These are phyloP conservation scores for Mastacembelus armatus DNA, from an alignment of 2,797 vertebrate genomes.

Conservation along the genomic window DNA sequence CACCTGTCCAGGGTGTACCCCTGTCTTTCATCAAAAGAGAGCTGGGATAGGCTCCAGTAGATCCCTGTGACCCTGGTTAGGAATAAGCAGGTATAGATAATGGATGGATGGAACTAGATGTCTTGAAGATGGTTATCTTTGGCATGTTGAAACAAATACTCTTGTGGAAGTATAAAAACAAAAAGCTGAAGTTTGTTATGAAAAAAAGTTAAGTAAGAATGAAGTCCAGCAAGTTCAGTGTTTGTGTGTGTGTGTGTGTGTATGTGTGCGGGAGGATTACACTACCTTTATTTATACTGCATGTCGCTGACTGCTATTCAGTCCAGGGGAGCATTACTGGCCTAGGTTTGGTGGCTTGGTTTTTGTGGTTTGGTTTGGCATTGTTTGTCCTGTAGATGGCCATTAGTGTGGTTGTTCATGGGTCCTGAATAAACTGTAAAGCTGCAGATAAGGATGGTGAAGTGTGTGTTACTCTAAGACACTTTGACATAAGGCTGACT, in stretches of 20 bases:
- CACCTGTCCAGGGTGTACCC: no score
- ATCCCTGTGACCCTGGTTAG: no score
- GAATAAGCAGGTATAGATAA: no score
- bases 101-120: no score
- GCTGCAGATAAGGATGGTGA: background rate
- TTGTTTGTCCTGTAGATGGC: conserved; percentile 25
- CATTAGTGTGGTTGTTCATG: conserved; percentile 9
- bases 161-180: background rate
- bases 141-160: background rate
- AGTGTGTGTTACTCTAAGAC: conserved; percentile 10
- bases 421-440: conserved; percentile 5
- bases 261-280: no score
- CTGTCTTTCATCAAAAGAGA: no score
- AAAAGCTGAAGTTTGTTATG: background rate
- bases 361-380: no score
- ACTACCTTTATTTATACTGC: background rate
- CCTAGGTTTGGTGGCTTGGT: no score
- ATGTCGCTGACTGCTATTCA: no score
- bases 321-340: conserved; percentile 7
- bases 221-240: background rate
- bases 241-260: no score
- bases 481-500: background rate
- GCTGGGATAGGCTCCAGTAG: no score
- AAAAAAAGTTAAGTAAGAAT: background rate
- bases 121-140: background rate